Percentiles rank a stretch among this genome's conserved stretches.
Conservation (phyloP, 2,113 vertebrate species). For the Dolichallabes microphthalmus region DNA sequence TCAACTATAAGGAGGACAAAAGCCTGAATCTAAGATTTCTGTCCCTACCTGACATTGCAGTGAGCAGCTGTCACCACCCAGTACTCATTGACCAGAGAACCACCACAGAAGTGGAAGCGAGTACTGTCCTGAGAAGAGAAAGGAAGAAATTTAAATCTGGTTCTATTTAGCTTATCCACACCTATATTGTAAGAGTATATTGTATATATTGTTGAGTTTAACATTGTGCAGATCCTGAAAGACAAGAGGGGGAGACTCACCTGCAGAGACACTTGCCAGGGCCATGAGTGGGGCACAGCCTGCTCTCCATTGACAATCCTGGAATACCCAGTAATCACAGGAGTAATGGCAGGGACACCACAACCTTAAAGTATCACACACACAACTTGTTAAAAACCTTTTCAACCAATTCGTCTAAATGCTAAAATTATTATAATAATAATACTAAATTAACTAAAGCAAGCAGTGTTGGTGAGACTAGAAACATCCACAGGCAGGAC, state of each 20-base stretch:
- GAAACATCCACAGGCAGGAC: background rate
- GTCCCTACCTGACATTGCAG: slow-evolving; percentile 63
- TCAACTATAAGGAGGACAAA: background rate
- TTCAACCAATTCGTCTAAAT: background rate
- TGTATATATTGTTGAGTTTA: too few species aligned
- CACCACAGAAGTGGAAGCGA: slow-evolving; percentile 72
- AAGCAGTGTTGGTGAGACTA: background rate
- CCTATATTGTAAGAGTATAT: background rate
- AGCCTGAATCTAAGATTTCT: background rate
- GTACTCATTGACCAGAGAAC: slow-evolving; percentile 68
- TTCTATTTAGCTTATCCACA: background rate
- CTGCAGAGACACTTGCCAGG: slow-evolving; percentile 42
- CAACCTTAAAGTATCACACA: slow-evolving; percentile 28
- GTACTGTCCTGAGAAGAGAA: slow-evolving; percentile 40
- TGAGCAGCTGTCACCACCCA: slow-evolving; percentile 75
- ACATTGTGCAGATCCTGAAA: background rate
- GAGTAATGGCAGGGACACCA: slow-evolving; percentile 8
- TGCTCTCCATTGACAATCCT: slow-evolving; percentile 38
- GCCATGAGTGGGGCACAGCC: slow-evolving; percentile 32
- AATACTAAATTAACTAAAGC: background rate
- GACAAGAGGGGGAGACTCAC: background rate
- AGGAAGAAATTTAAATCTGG: background rate
- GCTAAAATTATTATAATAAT: too few species aligned
- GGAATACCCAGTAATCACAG: slow-evolving; percentile 34
- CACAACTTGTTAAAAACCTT: background rate